Conservation (phyloP, 2,113 vertebrate genomes). For the Aix galericulata region DNA sequence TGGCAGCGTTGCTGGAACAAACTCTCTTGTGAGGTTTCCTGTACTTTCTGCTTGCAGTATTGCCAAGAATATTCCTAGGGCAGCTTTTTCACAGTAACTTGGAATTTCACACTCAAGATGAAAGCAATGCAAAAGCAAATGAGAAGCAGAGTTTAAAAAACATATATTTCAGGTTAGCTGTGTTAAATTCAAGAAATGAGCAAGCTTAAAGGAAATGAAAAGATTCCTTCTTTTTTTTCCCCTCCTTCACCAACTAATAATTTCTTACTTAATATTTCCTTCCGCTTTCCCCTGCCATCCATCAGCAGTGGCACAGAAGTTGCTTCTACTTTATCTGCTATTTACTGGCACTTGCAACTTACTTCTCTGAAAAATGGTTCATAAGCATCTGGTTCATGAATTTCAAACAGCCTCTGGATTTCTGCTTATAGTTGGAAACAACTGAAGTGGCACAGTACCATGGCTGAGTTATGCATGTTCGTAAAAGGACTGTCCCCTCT, state of each 20-base stretch:
- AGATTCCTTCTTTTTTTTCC: neutral
- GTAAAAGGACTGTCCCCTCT: neutral
- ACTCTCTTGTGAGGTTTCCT: constrained; percentile 33
- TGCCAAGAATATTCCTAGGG: constrained; percentile 53
- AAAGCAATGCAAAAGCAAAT: constrained; percentile 36
- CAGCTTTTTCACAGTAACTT: constrained; percentile 25
- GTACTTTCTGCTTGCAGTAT: constrained; percentile 15
- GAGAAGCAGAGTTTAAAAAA: neutral
- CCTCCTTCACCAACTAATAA: neutral
- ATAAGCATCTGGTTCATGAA: neutral
- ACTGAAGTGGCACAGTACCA: neutral
- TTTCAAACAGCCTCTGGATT: neutral
- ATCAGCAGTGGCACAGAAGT: neutral
- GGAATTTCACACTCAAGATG: constrained; percentile 51
- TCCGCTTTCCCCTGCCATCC: neutral
- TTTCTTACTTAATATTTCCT: neutral
- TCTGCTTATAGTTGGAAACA: neutral
- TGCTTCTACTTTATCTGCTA: neutral
- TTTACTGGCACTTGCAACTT: neutral
- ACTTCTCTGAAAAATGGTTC: neutral
- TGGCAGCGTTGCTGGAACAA: constrained; percentile 51
- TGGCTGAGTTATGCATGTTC: neutral
- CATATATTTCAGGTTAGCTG: neutral
- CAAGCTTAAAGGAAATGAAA: neutral
- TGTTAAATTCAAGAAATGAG: neutral